Evolutionary conservation across 2,113 vertebrate species (phyloP).

Genomic region (Cisticola juncidis): DNA sequence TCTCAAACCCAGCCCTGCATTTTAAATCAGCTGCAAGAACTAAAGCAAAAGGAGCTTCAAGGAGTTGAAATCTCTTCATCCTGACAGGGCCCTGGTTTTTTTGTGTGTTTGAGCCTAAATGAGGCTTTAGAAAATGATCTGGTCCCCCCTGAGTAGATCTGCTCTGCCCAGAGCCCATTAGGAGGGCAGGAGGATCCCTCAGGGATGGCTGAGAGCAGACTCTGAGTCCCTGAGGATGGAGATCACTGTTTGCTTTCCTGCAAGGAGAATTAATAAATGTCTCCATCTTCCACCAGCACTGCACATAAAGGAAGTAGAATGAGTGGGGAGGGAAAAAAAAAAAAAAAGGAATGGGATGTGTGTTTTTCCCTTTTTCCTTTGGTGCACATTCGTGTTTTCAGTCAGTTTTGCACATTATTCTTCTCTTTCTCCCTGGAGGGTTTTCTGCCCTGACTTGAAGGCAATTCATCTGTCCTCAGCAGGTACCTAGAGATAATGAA

Average conservation of each 20-base stretch:
- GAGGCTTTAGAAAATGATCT: constrained; percentile 70
- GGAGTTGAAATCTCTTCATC: constrained; percentile 24
- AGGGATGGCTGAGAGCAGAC: constrained; percentile 73
- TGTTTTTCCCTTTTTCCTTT: constrained; percentile 54
- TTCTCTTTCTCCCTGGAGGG: constrained; percentile 48
- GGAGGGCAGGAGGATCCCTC: constrained; percentile 56
- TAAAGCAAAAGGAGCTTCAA: constrained; percentile 28
- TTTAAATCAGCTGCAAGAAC: constrained; percentile 68
- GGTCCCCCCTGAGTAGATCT: constrained; percentile 58
- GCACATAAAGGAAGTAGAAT: constrained; percentile 64
- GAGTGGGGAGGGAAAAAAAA: constrained; percentile 1
- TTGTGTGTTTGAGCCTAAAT: constrained; percentile 62
- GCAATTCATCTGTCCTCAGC: constrained; percentile 56
- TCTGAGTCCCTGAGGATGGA: constrained; percentile 49
- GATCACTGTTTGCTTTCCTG: constrained; percentile 76
- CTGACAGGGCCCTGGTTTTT: constrained; percentile 50
- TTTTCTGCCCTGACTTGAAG: constrained; percentile 52
- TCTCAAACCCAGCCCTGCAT: constrained; percentile 39
- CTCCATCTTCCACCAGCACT: constrained; percentile 71
- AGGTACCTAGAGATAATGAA: constrained; percentile 60
- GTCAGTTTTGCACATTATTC: constrained; percentile 61
- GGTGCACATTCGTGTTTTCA: constrained; percentile 4
- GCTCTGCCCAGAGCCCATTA: constrained; percentile 71
- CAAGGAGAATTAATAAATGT: constrained; percentile 77
- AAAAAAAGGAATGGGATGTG: constrained; percentile 8